Evolutionary conservation across 2,113 vertebrate species (phyloP).

Genomic region (Malurus alboscapulatus): DNA sequence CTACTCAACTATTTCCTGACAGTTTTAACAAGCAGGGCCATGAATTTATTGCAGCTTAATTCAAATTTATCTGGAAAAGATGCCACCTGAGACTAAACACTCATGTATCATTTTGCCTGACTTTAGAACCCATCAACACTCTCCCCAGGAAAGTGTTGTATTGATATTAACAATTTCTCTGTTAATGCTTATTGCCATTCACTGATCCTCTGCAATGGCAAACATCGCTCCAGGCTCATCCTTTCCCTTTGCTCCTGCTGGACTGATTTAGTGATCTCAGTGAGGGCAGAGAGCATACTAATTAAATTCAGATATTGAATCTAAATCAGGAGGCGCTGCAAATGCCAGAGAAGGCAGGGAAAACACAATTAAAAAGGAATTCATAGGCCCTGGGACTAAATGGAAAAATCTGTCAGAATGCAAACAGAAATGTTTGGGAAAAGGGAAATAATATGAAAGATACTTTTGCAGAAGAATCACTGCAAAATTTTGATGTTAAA

Average conservation of each 20-base stretch:
- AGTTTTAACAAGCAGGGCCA: conserved; percentile 17
- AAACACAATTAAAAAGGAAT: background rate
- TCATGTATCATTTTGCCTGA: background rate
- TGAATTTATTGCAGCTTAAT: conserved; percentile 22
- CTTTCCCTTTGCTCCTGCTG: background rate
- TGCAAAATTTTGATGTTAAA: background rate
- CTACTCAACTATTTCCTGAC: background rate
- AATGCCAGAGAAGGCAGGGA: background rate
- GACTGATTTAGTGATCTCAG: conserved; percentile 16
- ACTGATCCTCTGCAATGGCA: background rate
- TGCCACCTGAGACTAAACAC: conserved; percentile 36
- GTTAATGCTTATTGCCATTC: background rate
- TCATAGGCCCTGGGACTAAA: background rate
- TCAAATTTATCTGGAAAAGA: conserved; percentile 15
- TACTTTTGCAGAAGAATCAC: background rate
- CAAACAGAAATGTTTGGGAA: background rate
- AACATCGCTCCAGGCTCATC: conserved; percentile 11
- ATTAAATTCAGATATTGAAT: conserved; percentile 41
- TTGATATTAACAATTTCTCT: conserved; percentile 10
- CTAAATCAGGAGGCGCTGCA: background rate
- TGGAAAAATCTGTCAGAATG: background rate
- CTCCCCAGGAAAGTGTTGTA: background rate
- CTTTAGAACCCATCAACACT: background rate
- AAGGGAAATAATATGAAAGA: background rate
- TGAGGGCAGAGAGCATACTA: background rate